Conservation (phyloP, 2,888 invertebrate species). For the Iphiclides podalirius region DNA sequence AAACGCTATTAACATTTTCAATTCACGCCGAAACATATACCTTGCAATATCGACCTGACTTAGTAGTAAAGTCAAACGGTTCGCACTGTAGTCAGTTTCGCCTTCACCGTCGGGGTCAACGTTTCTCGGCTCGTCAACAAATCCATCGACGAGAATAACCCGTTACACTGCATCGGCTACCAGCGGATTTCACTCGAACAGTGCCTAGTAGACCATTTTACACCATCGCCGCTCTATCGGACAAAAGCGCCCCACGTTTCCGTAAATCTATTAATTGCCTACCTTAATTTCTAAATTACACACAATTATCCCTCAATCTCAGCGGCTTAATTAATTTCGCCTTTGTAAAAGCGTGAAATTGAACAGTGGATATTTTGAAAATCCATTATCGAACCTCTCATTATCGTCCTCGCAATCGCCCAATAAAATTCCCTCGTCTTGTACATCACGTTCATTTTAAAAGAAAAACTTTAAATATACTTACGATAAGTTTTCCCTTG, state of each 20-base stretch:
- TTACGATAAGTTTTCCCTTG: too few species aligned
- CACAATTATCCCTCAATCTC: constrained; percentile 6
- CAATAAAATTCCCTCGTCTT: too few species aligned
- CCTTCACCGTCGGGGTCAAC: constrained; percentile 69
- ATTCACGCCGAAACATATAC: too few species aligned
- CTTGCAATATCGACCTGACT: constrained; percentile 17
- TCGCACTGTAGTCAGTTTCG: constrained; percentile 57
- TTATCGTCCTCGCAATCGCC: too few species aligned
- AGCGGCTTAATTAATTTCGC: not conserved
- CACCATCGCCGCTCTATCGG: constrained; percentile 36
- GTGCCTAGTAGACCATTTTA: constrained; percentile 56
- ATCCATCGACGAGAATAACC: constrained; percentile 78
- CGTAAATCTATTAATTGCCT: constrained; percentile 7
- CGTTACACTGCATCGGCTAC: constrained; percentile 72
- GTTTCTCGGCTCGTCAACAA: constrained; percentile 74
- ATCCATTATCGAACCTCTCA: not conserved
- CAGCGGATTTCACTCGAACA: constrained; percentile 65
- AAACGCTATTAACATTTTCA: too few species aligned
- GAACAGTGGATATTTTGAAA: constrained; percentile 9
- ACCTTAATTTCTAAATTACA: constrained; percentile 13
- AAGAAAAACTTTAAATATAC: too few species aligned
- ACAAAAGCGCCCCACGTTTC: constrained; percentile 20
- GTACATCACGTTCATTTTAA: too few species aligned
- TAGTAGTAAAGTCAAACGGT: constrained; percentile 46
- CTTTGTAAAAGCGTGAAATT: constrained; percentile 18